A percentile compares a stretch with the other conserved stretches of the same genome.
Conservation (phyloP, 2,113 vertebrate species). For the Cottus gobio region DNA sequence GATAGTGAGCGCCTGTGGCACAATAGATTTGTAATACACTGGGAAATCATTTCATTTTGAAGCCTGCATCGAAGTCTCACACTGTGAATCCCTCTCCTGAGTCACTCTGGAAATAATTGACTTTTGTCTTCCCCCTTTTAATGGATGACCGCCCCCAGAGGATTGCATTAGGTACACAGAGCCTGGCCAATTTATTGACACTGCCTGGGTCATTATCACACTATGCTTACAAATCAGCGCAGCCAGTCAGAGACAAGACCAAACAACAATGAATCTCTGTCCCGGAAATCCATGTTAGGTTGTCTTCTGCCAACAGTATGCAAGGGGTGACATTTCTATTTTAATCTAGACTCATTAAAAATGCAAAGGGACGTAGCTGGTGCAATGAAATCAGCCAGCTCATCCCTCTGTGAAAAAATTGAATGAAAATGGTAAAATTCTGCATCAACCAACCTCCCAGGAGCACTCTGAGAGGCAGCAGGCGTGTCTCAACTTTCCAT, state of each 20-base stretch:
- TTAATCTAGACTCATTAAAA: slow-evolving; percentile 47
- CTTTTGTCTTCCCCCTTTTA: slow-evolving; percentile 61
- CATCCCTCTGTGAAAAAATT: slow-evolving; percentile 15
- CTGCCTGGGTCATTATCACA: slow-evolving; percentile 49
- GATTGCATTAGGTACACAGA: slow-evolving; percentile 59
- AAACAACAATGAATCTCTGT: slow-evolving; percentile 32
- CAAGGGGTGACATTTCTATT: slow-evolving; percentile 46
- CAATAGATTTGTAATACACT: slow-evolving; percentile 23
- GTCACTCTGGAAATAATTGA: slow-evolving; percentile 60
- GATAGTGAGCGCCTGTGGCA: slow-evolving; percentile 3
- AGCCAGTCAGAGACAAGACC: slow-evolving; percentile 27
- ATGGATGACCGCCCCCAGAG: slow-evolving; percentile 54
- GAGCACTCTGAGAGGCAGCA: not conserved
- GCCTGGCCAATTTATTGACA: slow-evolving; percentile 38
- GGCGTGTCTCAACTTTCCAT: not conserved
- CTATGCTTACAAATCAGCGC: slow-evolving; percentile 45
- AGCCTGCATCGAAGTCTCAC: slow-evolving; percentile 32
- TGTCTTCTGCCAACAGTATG: slow-evolving; percentile 17
- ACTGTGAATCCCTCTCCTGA: slow-evolving; percentile 43
- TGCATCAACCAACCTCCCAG: not conserved
- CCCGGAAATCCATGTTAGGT: slow-evolving; percentile 8
- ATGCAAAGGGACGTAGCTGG: slow-evolving; percentile 34
- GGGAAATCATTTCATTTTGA: slow-evolving; percentile 52
- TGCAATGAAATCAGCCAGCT: slow-evolving; percentile 29
- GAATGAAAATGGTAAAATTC: not conserved